phyloP scores from a whole-genome alignment of 1,140 invertebrate genomes.

The Danaus plexippus region DNA sequence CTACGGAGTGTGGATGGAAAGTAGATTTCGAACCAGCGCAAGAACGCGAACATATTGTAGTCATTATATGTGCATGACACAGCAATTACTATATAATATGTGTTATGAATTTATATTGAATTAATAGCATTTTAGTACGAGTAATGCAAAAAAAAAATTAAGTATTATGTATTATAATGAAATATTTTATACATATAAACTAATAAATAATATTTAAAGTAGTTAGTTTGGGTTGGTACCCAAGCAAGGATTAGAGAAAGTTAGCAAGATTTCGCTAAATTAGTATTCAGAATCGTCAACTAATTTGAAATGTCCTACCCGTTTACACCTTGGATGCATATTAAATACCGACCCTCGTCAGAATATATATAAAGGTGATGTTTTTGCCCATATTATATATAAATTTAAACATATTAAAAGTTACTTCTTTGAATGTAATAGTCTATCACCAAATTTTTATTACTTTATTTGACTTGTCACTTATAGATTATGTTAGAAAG shows the following conservation, averaged over 20 bases:
- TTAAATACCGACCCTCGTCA: conserved; percentile 49
- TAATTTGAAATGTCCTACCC: conserved; percentile 60
- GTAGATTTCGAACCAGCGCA: no score
- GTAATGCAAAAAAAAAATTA: conserved; percentile 5
- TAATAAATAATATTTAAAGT: no score
- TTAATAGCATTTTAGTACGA: neutral
- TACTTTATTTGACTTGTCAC: no score
- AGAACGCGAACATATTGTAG: no score
- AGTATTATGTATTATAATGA: conserved; percentile 1
- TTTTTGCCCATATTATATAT: no score
- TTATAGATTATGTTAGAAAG: no score
- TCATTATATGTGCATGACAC: no score
- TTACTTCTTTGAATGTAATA: no score
- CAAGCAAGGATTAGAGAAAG: conserved; percentile 10
- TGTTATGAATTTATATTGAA: conserved; percentile 3
- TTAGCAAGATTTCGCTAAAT: conserved; percentile 13
- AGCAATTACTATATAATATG: neutral
- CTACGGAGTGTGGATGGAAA: no score
- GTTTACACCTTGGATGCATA: conserved; percentile 59
- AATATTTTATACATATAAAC: neutral
- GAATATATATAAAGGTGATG: neutral
- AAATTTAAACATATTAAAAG: no score
- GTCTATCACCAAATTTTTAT: no score
- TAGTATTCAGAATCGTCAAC: conserved; percentile 53
- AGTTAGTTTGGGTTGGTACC: no score